Evolutionary conservation across 2,888 invertebrate species (phyloP).

Genomic region (Temnothorax rugatulus): DNA sequence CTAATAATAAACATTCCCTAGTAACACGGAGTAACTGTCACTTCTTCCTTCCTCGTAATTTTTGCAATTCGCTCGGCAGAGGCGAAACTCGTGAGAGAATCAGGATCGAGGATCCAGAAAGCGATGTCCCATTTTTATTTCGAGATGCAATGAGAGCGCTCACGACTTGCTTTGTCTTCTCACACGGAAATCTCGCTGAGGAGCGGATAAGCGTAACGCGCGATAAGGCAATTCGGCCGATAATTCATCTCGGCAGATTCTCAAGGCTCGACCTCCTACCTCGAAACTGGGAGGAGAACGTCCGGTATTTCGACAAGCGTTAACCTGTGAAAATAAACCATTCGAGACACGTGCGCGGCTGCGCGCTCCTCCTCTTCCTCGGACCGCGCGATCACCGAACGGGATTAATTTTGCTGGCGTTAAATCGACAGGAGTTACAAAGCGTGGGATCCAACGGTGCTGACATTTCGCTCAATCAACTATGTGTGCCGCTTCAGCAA

Average conservation of each 20-base stretch:
- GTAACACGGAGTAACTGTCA: not conserved
- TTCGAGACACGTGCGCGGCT: conserved; percentile 59
- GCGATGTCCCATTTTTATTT: not conserved
- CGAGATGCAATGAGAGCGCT: not conserved
- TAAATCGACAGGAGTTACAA: conserved; percentile 46
- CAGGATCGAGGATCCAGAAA: not conserved
- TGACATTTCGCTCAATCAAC: conserved; percentile 6
- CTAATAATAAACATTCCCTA: not conserved
- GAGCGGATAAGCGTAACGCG: not conserved
- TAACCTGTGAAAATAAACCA: conserved; percentile 65
- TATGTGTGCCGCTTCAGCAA: not conserved
- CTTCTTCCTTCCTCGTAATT: not conserved
- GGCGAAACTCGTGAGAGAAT: not conserved
- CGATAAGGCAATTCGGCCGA: conserved; percentile 37
- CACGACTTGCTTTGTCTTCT: not conserved
- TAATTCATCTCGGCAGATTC: conserved; percentile 58
- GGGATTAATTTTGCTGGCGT: conserved; percentile 33
- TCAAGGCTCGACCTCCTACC: conserved; percentile 2
- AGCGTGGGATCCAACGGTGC: conserved; percentile 32
- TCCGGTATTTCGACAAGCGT: conserved; percentile 52
- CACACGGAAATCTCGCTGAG: not conserved
- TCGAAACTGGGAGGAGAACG: conserved; percentile 33
- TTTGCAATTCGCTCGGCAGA: not conserved
- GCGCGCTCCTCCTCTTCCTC: conserved; percentile 17
- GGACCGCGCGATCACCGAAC: conserved; percentile 2